Base-by-base conservation (phyloP, 2,888 invertebrate species). In the Pilophorus perplexus region DNA sequence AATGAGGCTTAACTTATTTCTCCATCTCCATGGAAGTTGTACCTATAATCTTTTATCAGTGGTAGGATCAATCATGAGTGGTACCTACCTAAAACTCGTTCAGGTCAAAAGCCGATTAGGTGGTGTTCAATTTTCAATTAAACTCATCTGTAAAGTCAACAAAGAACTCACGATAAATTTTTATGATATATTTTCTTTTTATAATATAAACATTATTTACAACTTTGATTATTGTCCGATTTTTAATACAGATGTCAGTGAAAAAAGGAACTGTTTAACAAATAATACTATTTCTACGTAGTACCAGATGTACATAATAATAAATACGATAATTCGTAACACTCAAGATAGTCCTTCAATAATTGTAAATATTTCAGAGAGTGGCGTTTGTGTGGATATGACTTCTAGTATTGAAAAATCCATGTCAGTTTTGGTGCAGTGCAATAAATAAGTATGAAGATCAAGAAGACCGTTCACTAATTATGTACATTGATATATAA, bases 191-290 rank as follows among this genome's bases (percentile, higher is more conserved):
- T 59, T 25, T 33, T 46, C 46, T 55, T 40, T 50, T 55, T 1
- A 28, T 64, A 59, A 38, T 65, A 68, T 68, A 65, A 68, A 68
- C 65, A 59, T 44, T 68, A 68, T 68, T 14, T 68, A 68, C 68
- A 68, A 52, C 22, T 64, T 54, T 27, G 38, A 50, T 68, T 68
- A 68, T 68, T 68, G 68, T 68, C 68, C 33, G 65, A 68, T 59
- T 52, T 65, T 68, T 55, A 68, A 68, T 68, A 68, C 68, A 68
- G 23, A 65, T 65, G 48, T 65, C 55, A 52, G 40, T 52, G 37
- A 48, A 40, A 64, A 52, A 50, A 64, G 40, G 50, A 40, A 40
- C 52, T 48, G 37, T 18, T 14, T 33, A 62, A 28, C 27, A 46
- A 62, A 50, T 46, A 50, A 62, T 27, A 59, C 27, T 42, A 23